Evolutionary conservation across 37 sponge, comb jelly and placozoan species (phyloP), one percentile per base, ranked within the genome.

Genomic region (Beroe ovata): DNA sequence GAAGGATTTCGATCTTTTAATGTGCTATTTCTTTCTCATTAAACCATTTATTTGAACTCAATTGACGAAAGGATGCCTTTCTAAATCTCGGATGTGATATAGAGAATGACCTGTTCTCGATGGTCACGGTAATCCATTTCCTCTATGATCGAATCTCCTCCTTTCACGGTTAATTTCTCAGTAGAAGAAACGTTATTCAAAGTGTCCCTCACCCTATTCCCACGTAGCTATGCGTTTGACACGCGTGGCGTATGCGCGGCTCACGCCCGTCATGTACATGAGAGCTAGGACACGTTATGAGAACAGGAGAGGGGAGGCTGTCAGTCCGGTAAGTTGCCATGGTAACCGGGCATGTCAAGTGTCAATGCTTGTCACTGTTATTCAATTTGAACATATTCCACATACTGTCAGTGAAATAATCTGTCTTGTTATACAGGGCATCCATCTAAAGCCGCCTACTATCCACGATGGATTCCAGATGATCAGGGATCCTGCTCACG

Each of bases 301-400:
- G 32, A 66, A 66, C 69, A 66, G 30, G 35, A 66, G 69, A 66
- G 69, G 69, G 34, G 69, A 66, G 36, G 34, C 2, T 34, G 69
- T 66, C 30, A 29, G 16, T 16, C 69, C 69, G 32, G 69, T 66
- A 16, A 66, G 69, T 28, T 4, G 29, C 18, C 59, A 19, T 58
- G 59, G 18, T 19, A 19, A 19, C 59, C 59, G 18, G 18, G 18
- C 59, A 58, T 58, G 18, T 58, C 59, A 11, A 19, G 59, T 19
- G 18, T 58, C 16, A 11, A 19, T 58, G 11, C 16, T 18, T 58
- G 18, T 58, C 11, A 19, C 18, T 58, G 59, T 58, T 19, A 58
- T 58, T 58, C 59, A 58, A 58, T 11, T 58, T 58, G 18, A 58
- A 58, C 18, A 58, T 11, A 58, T 58, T 58, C 18, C 59, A 58